Base-by-base conservation (phyloP, 2,113 vertebrate genomes). In the Uropsilus gracilis region DNA sequence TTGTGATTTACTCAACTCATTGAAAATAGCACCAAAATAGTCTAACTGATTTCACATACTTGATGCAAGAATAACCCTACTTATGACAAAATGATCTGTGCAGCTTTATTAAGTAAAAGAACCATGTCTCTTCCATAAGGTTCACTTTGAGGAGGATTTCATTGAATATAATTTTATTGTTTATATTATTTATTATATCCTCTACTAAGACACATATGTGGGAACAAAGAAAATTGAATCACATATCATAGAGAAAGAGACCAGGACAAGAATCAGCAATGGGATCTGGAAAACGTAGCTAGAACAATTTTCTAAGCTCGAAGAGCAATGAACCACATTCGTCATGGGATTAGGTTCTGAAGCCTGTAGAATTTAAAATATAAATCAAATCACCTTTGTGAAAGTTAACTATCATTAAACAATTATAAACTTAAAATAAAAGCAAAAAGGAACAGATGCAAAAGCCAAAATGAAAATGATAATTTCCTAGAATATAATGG, bases 171-270 rank as follows among this genome's bases (percentile, higher is more conserved):
- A n/a, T n/a, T n/a, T n/a, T n/a, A 64, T 14, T 22, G 13, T 16
- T 78, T 66, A 34, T 26, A 10, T 78, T 68, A 30, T 63, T 89
- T 39, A 80, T 55, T 69, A 63, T 42, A 34, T 42, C 63, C 14
- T 20, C 5, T n/a, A 0, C 8, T 48, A 63, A 28, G 24, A 37
- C 32, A 85, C 32, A 44, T 75, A 82, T 26, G 34, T 24, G 18
- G 2, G 17, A 71, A 55, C n/a, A 80, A 77, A 82, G 76, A 84
- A 90, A 91, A 95, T 17, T 82, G 71, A 88, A 88, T 16, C 32
- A 42, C 76, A 77, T 76, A 69, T 75, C 85, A 96, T 69, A 89
- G 63, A 28, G 69, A 85, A 96, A 53, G 12, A 72, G 42, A 28
- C 24, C 13, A 61, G 18, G 72, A 76, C 18, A 96, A 50, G 39